Evolutionary conservation across 1,140 invertebrate genomes (phyloP).

Genomic region (Aphelinus atriplicis): DNA sequence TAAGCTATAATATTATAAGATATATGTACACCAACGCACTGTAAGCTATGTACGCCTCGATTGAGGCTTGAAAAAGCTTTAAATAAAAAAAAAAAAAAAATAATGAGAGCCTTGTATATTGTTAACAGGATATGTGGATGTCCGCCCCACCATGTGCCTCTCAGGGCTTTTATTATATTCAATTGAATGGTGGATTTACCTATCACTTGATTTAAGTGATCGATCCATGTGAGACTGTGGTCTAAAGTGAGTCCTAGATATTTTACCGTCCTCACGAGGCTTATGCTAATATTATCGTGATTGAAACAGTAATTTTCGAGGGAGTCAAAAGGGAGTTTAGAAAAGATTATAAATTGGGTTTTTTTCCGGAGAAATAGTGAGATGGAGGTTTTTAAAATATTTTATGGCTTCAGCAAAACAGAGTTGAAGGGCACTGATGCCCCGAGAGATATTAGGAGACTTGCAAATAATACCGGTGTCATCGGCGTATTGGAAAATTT

Average conservation of each 20-base stretch:
- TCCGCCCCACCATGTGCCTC: constrained; percentile 32
- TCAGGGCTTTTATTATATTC: constrained; percentile 24
- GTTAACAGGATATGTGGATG: constrained; percentile 26
- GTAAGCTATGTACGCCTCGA: no score
- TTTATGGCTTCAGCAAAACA: no score
- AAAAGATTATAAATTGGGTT: constrained; percentile 17
- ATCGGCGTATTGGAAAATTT: no score
- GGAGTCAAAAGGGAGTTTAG: background rate
- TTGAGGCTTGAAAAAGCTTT: no score
- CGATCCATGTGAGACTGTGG: constrained; percentile 32
- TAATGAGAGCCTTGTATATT: constrained; percentile 38
- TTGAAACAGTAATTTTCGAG: background rate
- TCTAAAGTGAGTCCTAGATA: constrained; percentile 37
- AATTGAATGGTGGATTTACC: constrained; percentile 14
- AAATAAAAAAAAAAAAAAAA: no score
- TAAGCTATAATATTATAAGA: no score
- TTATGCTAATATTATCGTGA: constrained; percentile 19
- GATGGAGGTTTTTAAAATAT: no score
- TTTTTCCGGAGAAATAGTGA: no score
- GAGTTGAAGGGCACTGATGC: no score
- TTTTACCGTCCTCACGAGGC: background rate
- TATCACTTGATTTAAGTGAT: constrained; percentile 20
- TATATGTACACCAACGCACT: no score
- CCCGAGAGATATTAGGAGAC: no score
- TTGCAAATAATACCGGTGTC: no score